A percentile compares a stretch with the other conserved stretches of the same genome.
phyloP scores from a whole-genome alignment of 2,888 invertebrate genomes.

The Tyria jacobaeae region DNA sequence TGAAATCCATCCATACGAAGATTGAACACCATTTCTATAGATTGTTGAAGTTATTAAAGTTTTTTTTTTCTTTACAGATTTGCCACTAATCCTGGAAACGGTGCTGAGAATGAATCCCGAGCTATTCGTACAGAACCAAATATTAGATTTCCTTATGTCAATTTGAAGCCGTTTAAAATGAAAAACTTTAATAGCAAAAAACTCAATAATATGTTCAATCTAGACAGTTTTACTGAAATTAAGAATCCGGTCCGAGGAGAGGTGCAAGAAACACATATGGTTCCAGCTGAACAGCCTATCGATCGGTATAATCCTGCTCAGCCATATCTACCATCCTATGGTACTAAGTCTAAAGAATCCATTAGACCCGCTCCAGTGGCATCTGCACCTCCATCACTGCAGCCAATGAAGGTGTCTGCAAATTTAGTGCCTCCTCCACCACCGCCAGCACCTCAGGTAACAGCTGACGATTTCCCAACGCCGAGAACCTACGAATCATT shows the following conservation, averaged over 20 bases:
- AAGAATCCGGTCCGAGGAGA: constrained; percentile 76
- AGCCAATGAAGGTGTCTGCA: constrained; percentile 50
- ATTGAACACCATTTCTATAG: not conserved
- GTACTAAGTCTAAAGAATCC: constrained; percentile 70
- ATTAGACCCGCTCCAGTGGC: constrained; percentile 32
- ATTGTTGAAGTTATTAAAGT: constrained; percentile 13
- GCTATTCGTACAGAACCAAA: constrained; percentile 79
- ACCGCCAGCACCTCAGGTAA: constrained; percentile 46
- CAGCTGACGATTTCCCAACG: constrained; percentile 69
- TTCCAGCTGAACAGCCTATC: constrained; percentile 60
- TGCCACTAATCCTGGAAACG: constrained; percentile 72
- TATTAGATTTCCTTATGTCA: constrained; percentile 77
- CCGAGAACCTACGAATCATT: constrained; percentile 77
- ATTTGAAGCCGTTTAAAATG: constrained; percentile 79
- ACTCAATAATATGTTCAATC: constrained; percentile 68
- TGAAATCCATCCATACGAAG: not conserved
- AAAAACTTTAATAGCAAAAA: constrained; percentile 71
- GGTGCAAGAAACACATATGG: constrained; percentile 67
- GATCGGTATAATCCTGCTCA: constrained; percentile 84
- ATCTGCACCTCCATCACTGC: constrained; percentile 59
- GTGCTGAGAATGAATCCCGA: constrained; percentile 80
- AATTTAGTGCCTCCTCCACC: constrained; percentile 45
- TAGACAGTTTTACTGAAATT: constrained; percentile 66
- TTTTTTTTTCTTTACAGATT: constrained; percentile 66
- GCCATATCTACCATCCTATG: constrained; percentile 74